Percentiles rank a stretch among this genome's conserved stretches.
Evolutionary conservation across 2,113 vertebrate species (phyloP).

Genomic region (Psephotus haematonotus): DNA sequence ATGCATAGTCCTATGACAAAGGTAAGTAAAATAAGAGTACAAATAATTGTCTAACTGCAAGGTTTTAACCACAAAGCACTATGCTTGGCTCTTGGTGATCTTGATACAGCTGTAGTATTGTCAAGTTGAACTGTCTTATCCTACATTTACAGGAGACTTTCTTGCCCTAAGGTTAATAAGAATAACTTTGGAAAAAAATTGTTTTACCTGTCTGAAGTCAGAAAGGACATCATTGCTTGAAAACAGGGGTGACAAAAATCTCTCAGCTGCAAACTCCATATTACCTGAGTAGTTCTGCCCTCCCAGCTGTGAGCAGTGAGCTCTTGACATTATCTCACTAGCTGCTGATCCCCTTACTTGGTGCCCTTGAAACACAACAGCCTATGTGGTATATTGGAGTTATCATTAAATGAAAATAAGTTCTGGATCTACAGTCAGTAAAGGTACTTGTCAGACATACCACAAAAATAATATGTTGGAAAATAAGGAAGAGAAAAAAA

Average conservation of each 20-base stretch:
- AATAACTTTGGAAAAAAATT: not conserved
- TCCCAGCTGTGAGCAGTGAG: not conserved
- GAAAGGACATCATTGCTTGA: not conserved
- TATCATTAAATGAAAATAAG: not conserved
- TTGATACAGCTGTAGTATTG: not conserved
- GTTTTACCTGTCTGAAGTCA: constrained; percentile 70
- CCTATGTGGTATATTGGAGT: constrained; percentile 47
- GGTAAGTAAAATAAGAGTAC: not conserved
- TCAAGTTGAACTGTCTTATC: not conserved
- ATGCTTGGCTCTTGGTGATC: fast-evolving
- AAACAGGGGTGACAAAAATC: not conserved
- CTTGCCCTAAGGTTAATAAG: not conserved
- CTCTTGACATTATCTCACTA: constrained; percentile 66
- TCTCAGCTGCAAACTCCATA: not conserved
- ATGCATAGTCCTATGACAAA: not conserved
- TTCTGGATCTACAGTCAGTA: not conserved
- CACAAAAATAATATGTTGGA: not conserved
- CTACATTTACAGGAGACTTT: not conserved
- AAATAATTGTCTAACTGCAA: not conserved
- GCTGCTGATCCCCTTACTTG: constrained; percentile 75
- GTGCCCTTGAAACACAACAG: constrained; percentile 75
- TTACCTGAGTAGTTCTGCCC: not conserved
- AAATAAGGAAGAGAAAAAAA: not conserved
- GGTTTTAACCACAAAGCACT: not conserved
- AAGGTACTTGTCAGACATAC: not conserved